Evolutionary conservation across 2,888 invertebrate genomes (phyloP).

Genomic region (Rhagium mordax): DNA sequence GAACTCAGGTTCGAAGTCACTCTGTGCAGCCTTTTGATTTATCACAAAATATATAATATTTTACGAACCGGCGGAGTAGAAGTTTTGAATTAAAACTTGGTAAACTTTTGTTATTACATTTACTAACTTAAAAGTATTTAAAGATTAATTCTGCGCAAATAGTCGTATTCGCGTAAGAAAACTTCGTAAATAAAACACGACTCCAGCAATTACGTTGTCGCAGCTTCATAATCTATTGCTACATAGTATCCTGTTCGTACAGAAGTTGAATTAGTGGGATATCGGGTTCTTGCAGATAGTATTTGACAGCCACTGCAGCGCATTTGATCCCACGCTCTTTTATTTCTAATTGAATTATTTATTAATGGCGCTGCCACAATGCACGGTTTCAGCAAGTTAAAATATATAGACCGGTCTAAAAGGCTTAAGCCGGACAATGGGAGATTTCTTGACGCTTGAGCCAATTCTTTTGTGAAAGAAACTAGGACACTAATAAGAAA

Average conservation of each 20-base stretch:
- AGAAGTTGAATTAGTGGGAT: not conserved
- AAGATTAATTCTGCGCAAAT: not conserved
- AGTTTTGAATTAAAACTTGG: not conserved
- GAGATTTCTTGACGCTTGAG: not conserved
- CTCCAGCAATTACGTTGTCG: not conserved
- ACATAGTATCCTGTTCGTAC: not conserved
- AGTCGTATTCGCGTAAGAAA: too few species aligned
- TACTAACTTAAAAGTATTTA: not conserved
- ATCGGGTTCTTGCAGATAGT: not conserved
- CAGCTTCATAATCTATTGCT: not conserved
- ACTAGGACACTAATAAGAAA: not conserved
- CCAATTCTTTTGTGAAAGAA: not conserved
- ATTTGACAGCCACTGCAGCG: not conserved
- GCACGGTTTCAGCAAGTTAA: not conserved
- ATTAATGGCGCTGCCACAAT: not conserved
- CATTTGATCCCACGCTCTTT: not conserved
- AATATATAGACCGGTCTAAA: not conserved
- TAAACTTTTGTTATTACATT: constrained; percentile 12
- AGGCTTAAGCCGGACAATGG: not conserved
- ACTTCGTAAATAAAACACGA: not conserved
- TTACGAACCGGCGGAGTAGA: not conserved
- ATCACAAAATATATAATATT: not conserved
- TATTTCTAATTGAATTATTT: not conserved
- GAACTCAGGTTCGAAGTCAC: too few species aligned
- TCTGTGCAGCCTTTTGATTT: too few species aligned